These are phyloP conservation scores for Zosterops pallidus DNA, from an alignment of 2,113 vertebrate species.

Conservation along the genomic window DNA sequence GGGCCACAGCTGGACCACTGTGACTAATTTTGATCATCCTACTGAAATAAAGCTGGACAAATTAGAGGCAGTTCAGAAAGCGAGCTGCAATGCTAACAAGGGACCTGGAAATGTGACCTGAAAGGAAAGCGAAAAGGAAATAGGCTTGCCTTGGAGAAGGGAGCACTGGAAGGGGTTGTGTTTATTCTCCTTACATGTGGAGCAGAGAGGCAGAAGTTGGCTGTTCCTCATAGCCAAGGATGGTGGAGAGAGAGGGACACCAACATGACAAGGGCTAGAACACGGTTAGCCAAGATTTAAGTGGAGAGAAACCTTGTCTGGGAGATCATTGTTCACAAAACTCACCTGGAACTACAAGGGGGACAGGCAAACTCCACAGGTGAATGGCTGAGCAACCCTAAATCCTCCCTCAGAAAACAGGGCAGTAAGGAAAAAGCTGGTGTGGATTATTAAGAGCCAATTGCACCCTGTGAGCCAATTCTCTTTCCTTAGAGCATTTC, in stretches of 20 bases:
- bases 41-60: not conserved
- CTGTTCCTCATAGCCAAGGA: fast-evolving
- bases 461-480: fast-evolving
- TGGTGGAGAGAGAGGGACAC: not conserved
- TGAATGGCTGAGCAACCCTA: not conserved
- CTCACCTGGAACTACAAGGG: not conserved
- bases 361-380: not conserved
- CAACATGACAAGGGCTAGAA: not conserved
- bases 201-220: not conserved
- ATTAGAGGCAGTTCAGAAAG: not conserved
- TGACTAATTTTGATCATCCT: not conserved
- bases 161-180: not conserved
- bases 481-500: not conserved
- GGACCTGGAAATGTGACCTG: not conserved
- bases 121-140: not conserved
- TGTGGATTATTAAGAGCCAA: not conserved
- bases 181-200: fast-evolving
- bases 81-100: not conserved
- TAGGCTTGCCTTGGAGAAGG: not conserved
- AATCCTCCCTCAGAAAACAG: not conserved
- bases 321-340: not conserved
- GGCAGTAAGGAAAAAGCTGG: not conserved
- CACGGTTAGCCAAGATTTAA: fast-evolving
- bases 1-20: not conserved
- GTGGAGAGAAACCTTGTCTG: not conserved